Base-by-base conservation (phyloP, 1,140 invertebrate genomes). In the Hydropsyche tenuis region DNA sequence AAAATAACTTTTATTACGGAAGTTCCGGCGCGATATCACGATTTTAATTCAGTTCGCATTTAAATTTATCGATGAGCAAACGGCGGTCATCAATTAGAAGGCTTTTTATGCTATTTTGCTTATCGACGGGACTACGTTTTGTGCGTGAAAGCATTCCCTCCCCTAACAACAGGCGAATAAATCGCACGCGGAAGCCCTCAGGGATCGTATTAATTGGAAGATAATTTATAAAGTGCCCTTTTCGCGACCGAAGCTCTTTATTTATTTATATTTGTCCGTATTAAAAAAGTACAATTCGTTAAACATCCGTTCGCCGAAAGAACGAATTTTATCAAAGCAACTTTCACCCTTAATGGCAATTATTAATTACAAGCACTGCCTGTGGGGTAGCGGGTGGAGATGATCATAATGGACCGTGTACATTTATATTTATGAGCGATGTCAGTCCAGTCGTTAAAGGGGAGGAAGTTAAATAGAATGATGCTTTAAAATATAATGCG, bases 191-290 rank as follows among this genome's bases (percentile, higher is more conserved):
- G 23, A 70, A 37, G 45, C 46, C 68, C 30, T 9, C 18, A 20
- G 68, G 46, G 14, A 6, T 22, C 5, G 48, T 56, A 70, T 70
- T 70, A 70, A 70, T 70, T 70, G 68, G 48, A 56, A 3, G 48
- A 70, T 70, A 70, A 70, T 70, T 70, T 48, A 70, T 56, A 48
- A 56, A 70, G 68, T 56, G 27, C 68, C 48, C 23, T 16, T 65
- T 45, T 22, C 56, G 56, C 25, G 20, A n/a, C 11, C 45, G 18
- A 4, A 46, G 12, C 42, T 16, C 2, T 46, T 46, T 46, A 16
- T n/a, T n/a, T n/a, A 46, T 18, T 53, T 53, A 7, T 53, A 5
- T 53, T 18, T 7, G 7, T 18, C 48, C 20, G 20, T 53, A 2
- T 18, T 9, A 6, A 22, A 56, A 56, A 56, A 56, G 4, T 12